Conservation (phyloP, 2,113 vertebrate species). For the Phylloscopus trochilus region DNA sequence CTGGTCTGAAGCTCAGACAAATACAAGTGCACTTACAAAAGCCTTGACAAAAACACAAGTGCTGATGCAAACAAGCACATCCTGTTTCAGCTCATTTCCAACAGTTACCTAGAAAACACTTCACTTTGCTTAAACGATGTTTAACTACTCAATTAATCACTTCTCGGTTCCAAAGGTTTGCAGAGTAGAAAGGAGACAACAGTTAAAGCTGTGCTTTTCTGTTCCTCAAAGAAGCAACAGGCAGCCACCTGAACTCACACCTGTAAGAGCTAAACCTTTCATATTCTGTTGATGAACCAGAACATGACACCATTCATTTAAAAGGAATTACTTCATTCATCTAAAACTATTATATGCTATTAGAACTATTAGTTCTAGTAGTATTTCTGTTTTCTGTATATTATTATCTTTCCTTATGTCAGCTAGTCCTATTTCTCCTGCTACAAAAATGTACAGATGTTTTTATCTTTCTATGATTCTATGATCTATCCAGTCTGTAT, state of each 20-base stretch:
- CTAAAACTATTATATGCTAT: neutral
- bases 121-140: neutral
- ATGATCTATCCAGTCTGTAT: neutral
- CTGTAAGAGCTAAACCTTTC: neutral
- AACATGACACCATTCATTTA: neutral
- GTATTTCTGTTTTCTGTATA: neutral
- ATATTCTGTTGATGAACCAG: neutral
- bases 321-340: neutral
- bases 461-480: neutral
- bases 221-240: neutral
- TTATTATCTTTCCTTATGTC: neutral
- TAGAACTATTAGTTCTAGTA: neutral
- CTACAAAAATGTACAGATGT: neutral
- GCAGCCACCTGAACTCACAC: neutral
- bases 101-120: neutral
- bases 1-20: neutral
- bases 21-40: neutral
- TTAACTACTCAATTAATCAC: neutral
- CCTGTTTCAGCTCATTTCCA: neutral
- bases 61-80: slow-evolving; percentile 7
- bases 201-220: neutral
- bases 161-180: neutral
- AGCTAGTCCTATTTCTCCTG: neutral
- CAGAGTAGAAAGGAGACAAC: neutral
- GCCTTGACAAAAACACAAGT: neutral